phyloP scores from a whole-genome alignment of 2,888 invertebrate species.

The Chrysolina oricalcia region DNA sequence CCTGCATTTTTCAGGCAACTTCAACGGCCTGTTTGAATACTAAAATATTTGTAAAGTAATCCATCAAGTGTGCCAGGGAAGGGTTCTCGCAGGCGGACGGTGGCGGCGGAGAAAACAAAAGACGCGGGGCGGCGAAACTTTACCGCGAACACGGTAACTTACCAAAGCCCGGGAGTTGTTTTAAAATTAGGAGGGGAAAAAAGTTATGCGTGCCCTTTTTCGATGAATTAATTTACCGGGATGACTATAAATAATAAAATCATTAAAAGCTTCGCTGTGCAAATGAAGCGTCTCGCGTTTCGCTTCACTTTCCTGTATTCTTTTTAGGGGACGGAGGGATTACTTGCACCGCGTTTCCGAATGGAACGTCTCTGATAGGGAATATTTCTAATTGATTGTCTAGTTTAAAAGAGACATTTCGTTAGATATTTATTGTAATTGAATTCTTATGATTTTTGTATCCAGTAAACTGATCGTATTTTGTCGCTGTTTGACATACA shows the following conservation, averaged over 20 bases:
- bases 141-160: constrained; percentile 47
- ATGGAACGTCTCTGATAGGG: not conserved
- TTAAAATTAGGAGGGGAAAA: constrained; percentile 35
- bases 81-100: constrained; percentile 45
- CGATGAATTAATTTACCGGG: constrained; percentile 36
- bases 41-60: constrained; percentile 68
- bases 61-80: constrained; percentile 64
- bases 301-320: constrained; percentile 7
- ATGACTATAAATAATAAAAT: constrained; percentile 37
- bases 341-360: constrained; percentile 21
- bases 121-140: constrained; percentile 47
- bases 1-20: not conserved
- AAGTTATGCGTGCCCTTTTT: constrained; percentile 34
- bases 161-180: constrained; percentile 35
- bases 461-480: no score
- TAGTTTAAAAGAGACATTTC: constrained; percentile 4
- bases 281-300: constrained; percentile 24
- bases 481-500: no score
- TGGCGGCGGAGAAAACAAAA: constrained; percentile 57
- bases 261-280: constrained; percentile 29
- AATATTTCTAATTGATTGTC: constrained; percentile 4
- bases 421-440: not conserved
- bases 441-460: no score
- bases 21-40: constrained; percentile 61
- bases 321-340: constrained; percentile 14